phyloP scores from a whole-genome alignment of 2,113 vertebrate genomes.

The Vombatus ursinus region DNA sequence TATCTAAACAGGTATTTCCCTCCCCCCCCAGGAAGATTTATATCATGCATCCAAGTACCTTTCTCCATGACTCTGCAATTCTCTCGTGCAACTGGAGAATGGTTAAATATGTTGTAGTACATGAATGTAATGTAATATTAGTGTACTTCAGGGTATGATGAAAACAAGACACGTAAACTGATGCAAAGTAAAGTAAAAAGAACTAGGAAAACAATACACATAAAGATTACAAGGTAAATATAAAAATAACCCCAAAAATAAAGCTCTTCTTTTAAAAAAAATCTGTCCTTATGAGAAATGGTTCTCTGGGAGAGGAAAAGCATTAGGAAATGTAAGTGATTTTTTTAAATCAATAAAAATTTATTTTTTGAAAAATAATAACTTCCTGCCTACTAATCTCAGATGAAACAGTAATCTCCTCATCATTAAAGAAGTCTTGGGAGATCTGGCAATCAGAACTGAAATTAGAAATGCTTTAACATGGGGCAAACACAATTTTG shows the following conservation, averaged over 20 bases:
- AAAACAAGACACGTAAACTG: background rate
- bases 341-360: no score
- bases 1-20: background rate
- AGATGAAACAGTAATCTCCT: background rate
- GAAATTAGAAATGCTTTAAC: background rate
- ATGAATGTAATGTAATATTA: background rate
- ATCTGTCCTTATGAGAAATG: background rate
- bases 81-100: background rate
- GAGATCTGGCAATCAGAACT: background rate
- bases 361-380: no score
- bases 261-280: background rate
- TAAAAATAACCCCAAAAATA: background rate
- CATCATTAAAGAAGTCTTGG: background rate
- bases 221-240: background rate
- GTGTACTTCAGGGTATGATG: background rate
- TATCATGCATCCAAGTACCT: background rate
- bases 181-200: background rate
- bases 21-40: background rate
- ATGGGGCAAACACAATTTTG: background rate
- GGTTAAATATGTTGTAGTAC: background rate
- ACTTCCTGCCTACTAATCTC: background rate
- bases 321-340: background rate
- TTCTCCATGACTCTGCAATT: background rate
- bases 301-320: background rate
- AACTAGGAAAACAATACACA: background rate